Evolutionary conservation across 2,113 vertebrate species (phyloP).

Genomic region (Sterrhoptilus dennistouni): DNA sequence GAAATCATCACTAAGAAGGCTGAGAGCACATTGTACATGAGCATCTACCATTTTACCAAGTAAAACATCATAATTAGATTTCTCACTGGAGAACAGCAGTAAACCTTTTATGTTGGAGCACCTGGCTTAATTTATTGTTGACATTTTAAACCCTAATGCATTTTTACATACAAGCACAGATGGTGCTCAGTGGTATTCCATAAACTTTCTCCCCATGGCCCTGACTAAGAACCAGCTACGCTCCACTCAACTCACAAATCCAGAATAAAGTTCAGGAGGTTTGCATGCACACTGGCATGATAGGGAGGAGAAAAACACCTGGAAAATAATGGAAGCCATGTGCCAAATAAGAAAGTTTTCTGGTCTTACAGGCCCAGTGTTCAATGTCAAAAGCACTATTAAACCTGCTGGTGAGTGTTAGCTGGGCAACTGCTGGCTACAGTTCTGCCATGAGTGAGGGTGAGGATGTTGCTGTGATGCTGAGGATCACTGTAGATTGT

Average conservation of each 20-base stretch:
- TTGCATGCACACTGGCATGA: rapidly evolving
- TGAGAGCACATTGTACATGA: neutral
- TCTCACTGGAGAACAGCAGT: slow-evolving; percentile 18
- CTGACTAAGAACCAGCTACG: neutral
- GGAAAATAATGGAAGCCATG: neutral
- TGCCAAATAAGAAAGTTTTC: neutral
- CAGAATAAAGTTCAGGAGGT: neutral
- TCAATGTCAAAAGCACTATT: neutral
- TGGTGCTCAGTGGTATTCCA: neutral
- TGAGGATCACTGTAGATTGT: neutral
- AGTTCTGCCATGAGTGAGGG: neutral
- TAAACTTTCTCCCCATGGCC: neutral
- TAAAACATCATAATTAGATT: slow-evolving; percentile 1
- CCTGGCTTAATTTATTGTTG: slow-evolving; percentile 25
- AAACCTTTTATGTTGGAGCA: slow-evolving; percentile 12
- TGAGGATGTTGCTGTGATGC: rapidly evolving
- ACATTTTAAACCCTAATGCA: slow-evolving; percentile 31
- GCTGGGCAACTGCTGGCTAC: neutral
- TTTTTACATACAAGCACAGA: slow-evolving; percentile 11
- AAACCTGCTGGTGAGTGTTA: neutral
- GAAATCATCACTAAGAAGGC: neutral
- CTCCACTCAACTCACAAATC: neutral
- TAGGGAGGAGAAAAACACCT: neutral
- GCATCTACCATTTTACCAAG: neutral
- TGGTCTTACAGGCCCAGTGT: neutral